A percentile compares a stretch with the other conserved stretches of the same genome.
phyloP scores from a whole-genome alignment of 2,797 vertebrate genomes.

The Alosa sapidissima region DNA sequence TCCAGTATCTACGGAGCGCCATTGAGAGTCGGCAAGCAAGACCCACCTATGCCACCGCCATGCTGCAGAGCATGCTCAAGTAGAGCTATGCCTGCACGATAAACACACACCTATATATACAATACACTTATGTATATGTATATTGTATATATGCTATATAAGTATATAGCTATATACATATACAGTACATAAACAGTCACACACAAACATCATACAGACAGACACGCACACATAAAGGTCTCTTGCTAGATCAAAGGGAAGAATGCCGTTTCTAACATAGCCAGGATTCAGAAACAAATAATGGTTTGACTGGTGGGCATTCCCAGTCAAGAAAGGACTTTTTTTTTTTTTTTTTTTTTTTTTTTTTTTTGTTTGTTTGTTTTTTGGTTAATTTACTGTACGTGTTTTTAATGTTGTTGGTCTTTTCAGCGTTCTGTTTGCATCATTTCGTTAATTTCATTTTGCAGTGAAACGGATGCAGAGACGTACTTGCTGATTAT shows the following conservation, averaged over 20 bases:
- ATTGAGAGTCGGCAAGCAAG: slow-evolving; percentile 92
- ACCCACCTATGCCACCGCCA: slow-evolving; percentile 93
- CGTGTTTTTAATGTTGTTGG: slow-evolving; percentile 40
- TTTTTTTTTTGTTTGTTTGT: slow-evolving; percentile 61
- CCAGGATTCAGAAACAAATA: slow-evolving; percentile 42
- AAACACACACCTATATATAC: background rate
- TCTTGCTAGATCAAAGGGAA: slow-evolving; percentile 67
- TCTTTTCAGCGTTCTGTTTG: slow-evolving; percentile 55
- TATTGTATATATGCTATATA: no score
- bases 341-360: slow-evolving; percentile 71
- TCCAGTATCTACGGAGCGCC: slow-evolving; percentile 89
- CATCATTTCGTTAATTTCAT: slow-evolving; percentile 61
- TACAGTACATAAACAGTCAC: background rate
- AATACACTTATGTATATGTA: background rate
- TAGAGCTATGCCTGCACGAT: slow-evolving; percentile 55
- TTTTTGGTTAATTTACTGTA: slow-evolving; percentile 55
- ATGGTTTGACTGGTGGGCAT: slow-evolving; percentile 64
- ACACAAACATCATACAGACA: background rate
- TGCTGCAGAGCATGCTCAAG: slow-evolving; percentile 88
- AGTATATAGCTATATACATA: slow-evolving; percentile 7
- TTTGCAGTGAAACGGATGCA: slow-evolving; percentile 58
- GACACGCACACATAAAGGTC: slow-evolving; percentile 8
- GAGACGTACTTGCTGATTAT: slow-evolving; percentile 46
- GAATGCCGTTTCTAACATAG: slow-evolving; percentile 55
- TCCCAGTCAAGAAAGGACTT: slow-evolving; percentile 67